phyloP scores from a whole-genome alignment of 2,888 invertebrate species.

The Trissolcus japonicus region DNA sequence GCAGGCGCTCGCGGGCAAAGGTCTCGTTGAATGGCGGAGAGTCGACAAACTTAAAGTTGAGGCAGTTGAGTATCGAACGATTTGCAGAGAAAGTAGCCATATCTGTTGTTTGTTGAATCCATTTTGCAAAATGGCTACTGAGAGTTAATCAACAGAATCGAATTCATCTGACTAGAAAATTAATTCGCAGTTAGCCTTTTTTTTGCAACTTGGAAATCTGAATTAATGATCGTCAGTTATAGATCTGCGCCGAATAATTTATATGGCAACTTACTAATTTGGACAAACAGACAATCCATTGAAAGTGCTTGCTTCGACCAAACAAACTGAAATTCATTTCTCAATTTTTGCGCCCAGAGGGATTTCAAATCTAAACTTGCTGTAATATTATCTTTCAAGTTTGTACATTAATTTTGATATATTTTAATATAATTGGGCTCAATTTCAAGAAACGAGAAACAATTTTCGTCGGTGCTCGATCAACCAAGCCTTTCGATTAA shows the following conservation, averaged over 20 bases:
- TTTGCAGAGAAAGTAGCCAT: slow-evolving; percentile 57
- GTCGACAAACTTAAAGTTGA: slow-evolving; percentile 66
- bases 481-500: slow-evolving; percentile 39
- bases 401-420: no score
- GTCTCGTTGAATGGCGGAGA: slow-evolving; percentile 68
- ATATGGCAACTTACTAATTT: slow-evolving; percentile 45
- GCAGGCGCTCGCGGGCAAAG: slow-evolving; percentile 54
- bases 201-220: no score
- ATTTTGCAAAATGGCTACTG: neutral
- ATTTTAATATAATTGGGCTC: neutral
- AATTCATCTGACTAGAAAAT: neutral
- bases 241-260: neutral
- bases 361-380: no score
- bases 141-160: neutral
- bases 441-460: slow-evolving; percentile 9
- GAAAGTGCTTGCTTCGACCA: slow-evolving; percentile 34
- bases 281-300: slow-evolving; percentile 38
- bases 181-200: no score
- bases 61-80: slow-evolving; percentile 60
- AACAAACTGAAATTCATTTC: slow-evolving; percentile 25
- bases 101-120: slow-evolving; percentile 26
- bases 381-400: no score
- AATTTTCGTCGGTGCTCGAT: slow-evolving; percentile 1
- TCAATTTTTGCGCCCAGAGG: neutral
- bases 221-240: slow-evolving; percentile 1